Base-by-base conservation (phyloP, 2,888 invertebrate genomes). In the Meganola albula region DNA sequence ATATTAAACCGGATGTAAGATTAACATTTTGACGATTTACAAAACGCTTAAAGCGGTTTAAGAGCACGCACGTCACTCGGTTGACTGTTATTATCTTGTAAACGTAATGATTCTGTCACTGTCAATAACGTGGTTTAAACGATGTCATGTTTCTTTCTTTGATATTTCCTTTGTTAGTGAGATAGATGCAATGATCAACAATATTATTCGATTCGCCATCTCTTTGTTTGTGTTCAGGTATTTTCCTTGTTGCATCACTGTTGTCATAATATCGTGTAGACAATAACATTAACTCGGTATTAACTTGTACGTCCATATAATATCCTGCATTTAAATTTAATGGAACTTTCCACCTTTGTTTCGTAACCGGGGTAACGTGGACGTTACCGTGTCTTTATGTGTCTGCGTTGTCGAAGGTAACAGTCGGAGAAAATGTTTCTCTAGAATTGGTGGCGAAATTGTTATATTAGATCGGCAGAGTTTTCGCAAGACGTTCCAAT, bases 221-320 rank as follows among this genome's bases (percentile, higher is more conserved):
- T 28, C 27, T 38, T 43, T 38, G 38, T 48, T 43, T 48, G 26
- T 31, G 16, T 40, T 45, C 46, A 37, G 35, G 31, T 37, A 37
- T 63, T 72, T 67, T 63, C 69, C 67, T 71, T 34, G 47, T 69
- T 63, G 48, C 63, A 58, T 64, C 62, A 63, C 39, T 51, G 42
- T 41, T 48, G 36, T 38, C 43, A 46, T 56, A 49, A 55, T 51
- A 43, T 44, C 41, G 35, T n/a, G 37, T 56, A 50, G 36, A 54
- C 49, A 55, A 50, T 55, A 45, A 37, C 10, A 21, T 31, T 11
- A 27, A 27, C 28, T 42, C 43, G 45, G 25, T 30, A 30, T 42
- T 45, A 47, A 49, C 44, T n/a, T 47, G 45, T 50, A 48, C 43
- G 47, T 38, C 37, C 31, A 32, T 42, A 34, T 43, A 38, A 46